Conservation (phyloP, 2,888 invertebrate species). For the Coenonympha glycerion region DNA sequence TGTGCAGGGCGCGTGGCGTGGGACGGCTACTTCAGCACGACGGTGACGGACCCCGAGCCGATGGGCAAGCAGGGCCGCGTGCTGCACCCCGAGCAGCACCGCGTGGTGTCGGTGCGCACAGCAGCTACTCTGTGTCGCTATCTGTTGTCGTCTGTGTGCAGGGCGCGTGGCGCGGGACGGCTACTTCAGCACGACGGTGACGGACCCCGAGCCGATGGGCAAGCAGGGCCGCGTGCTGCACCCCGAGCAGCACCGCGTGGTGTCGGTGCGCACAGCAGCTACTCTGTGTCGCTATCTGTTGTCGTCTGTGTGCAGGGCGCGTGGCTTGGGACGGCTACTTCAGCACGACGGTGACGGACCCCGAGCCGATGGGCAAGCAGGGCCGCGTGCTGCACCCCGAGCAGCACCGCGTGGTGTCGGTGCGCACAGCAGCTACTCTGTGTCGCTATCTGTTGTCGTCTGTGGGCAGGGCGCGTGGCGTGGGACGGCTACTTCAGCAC, state of each 20-base stretch:
- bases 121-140: too few relatives aligned
- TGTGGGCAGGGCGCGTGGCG: constrained; percentile 76
- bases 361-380: constrained; percentile 94
- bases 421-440: constrained; percentile 53
- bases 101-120: too few relatives aligned
- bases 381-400: constrained; percentile 89
- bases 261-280: constrained; percentile 79
- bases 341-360: too few relatives aligned
- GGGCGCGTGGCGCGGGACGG: constrained; percentile 87
- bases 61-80: too few relatives aligned
- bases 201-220: constrained; percentile 93
- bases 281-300: background rate
- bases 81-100: too few relatives aligned
- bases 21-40: constrained; percentile 90
- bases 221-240: constrained; percentile 91
- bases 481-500: too few relatives aligned
- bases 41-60: constrained; percentile 90
- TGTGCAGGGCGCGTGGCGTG: constrained; percentile 80
- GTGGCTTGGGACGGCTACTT: constrained; percentile 89
- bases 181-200: constrained; percentile 88
- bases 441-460: background rate
- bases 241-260: constrained; percentile 85
- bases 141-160: constrained; percentile 25
- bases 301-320: constrained; percentile 60
- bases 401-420: constrained; percentile 87